Base-by-base conservation (phyloP, 2,888 invertebrate genomes). In the Drosophila subquinaria region DNA sequence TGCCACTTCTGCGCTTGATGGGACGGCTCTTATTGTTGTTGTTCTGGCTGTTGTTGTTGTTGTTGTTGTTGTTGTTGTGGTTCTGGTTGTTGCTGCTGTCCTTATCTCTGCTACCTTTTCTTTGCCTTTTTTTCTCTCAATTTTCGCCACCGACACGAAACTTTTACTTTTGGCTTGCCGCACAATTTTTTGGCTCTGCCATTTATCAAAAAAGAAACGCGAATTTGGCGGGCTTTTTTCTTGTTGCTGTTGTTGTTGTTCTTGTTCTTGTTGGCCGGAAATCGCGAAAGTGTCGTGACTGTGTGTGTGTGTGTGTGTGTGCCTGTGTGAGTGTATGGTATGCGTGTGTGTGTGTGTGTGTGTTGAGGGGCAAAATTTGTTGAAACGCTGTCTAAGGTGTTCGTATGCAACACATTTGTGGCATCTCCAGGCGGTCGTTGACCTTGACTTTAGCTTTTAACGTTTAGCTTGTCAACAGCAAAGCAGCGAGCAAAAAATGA, bases 81-180 rank as follows among this genome's bases (percentile, higher is more conserved):
- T 62, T 43, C 27, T 56, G 52, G 4, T 52, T 56, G n/a, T 45
- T 59, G 23, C 50, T 67, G 23, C 33, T 59, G 56, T 51, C 67
- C 76, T 80, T 80, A 79, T 80, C 80, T 79, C 56, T 55, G 80
- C 56, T 69, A 75, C 27, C 40, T 53, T 36, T 23, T 63, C 66
- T 10, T 27, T 10, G 40, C 15, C 30, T 43, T 15, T 11, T 11
- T n/a, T 53, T 53, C 27, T 27, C 5, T 5, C 73, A 73, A 73
- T 73, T 78, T 61, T 57, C 59, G 63, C 65, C 38, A 61, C 35
- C 65, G 65, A 35, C 50, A 51, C 35, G 36, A 64, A 76, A 81
- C 79, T 82, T 79, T 82, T 81, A 79, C 77, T 83, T 78, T 71
- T 72, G 72, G 66, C 75, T 78, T 70, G 84, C 78, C 83, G 64